These are phyloP conservation scores for Marronus borbonicus DNA, from an alignment of 2,888 invertebrate species.

Conservation along the genomic window DNA sequence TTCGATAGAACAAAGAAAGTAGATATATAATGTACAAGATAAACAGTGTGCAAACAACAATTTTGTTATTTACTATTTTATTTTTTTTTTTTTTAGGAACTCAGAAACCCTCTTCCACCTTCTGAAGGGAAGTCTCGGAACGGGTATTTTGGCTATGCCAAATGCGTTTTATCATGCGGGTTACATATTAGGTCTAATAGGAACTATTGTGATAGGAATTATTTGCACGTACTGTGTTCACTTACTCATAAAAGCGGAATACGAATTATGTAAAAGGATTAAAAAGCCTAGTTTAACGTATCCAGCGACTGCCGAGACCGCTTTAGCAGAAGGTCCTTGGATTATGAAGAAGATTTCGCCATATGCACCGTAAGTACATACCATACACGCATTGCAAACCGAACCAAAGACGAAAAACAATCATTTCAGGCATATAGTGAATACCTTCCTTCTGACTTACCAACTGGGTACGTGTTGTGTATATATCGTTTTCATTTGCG, in stretches of 20 bases:
- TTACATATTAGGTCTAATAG: slow-evolving; percentile 83
- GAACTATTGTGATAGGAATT: slow-evolving; percentile 87
- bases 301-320: slow-evolving; percentile 85
- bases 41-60: neutral
- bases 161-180: slow-evolving; percentile 89
- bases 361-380: slow-evolving; percentile 76
- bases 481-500: slow-evolving; percentile 94
- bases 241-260: slow-evolving; percentile 82
- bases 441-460: slow-evolving; percentile 85
- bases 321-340: slow-evolving; percentile 83
- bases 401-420: neutral
- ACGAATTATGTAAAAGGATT: slow-evolving; percentile 75
- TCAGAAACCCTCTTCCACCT: slow-evolving; percentile 87
- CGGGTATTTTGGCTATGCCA: slow-evolving; percentile 94
- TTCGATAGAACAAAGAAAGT: too few relatives aligned
- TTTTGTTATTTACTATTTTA: neutral
- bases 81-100: slow-evolving; percentile 74
- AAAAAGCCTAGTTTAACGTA: slow-evolving; percentile 79
- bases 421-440: slow-evolving; percentile 78
- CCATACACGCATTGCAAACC: too few relatives aligned
- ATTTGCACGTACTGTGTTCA: slow-evolving; percentile 97
- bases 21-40: too few relatives aligned
- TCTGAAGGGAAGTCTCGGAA: slow-evolving; percentile 91
- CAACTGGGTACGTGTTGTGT: slow-evolving; percentile 98
- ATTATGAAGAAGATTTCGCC: slow-evolving; percentile 77